Conservation (phyloP, 2,797 vertebrate genomes). For the Muscicapa striata region DNA sequence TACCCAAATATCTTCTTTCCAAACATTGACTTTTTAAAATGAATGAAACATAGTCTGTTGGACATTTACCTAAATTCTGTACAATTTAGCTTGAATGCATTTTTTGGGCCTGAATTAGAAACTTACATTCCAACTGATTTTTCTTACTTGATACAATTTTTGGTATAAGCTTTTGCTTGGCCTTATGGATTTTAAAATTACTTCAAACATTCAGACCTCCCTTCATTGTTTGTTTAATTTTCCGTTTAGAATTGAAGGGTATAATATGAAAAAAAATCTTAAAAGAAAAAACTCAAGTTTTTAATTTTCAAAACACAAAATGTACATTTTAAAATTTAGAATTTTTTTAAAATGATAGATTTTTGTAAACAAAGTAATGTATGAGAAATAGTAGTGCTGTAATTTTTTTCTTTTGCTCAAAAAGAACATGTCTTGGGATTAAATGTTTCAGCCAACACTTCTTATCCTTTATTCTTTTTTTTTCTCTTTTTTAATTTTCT, state of each 20-base stretch:
- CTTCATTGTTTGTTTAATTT: background rate
- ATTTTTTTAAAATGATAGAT: background rate
- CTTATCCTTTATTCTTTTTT: background rate
- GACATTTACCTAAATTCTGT: background rate
- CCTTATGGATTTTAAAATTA: background rate
- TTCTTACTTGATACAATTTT: background rate
- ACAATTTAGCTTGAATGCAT: background rate
- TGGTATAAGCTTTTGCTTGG: background rate
- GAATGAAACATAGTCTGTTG: background rate
- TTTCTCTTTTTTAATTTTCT: background rate
- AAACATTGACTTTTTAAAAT: background rate
- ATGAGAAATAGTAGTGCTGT: background rate
- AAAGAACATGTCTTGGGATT: background rate
- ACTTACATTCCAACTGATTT: background rate
- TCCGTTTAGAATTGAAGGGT: background rate
- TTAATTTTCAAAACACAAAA: background rate
- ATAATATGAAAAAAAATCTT: background rate
- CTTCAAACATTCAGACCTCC: background rate
- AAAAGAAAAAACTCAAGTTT: background rate
- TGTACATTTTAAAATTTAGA: background rate
- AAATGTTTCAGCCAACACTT: background rate
- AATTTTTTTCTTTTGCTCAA: background rate
- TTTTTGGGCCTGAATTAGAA: background rate
- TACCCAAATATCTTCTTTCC: background rate
- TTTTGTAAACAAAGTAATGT: background rate